These are phyloP conservation scores for Oriolus oriolus DNA, from an alignment of 2,113 vertebrate genomes.

Conservation along the genomic window DNA sequence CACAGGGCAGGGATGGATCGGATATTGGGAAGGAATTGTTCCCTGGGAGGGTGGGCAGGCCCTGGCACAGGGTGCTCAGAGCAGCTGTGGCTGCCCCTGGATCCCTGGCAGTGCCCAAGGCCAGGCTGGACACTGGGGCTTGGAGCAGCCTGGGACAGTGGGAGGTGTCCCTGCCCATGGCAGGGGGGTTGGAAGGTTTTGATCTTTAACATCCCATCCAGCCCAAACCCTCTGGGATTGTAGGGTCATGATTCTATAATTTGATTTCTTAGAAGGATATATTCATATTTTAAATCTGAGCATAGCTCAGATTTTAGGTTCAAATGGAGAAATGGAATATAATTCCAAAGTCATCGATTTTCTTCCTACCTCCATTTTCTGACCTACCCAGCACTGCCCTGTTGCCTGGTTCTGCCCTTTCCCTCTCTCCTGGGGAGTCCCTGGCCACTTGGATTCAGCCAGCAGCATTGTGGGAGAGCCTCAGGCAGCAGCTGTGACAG, in stretches of 20 bases:
- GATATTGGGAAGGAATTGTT: neutral
- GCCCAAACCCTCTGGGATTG: neutral
- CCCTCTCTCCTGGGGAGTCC: neutral
- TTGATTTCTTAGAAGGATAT: neutral
- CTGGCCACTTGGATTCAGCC: neutral
- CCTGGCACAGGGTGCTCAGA: neutral
- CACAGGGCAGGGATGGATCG: neutral
- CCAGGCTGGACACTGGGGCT: accelerated
- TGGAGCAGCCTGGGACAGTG: neutral
- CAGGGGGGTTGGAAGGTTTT: neutral
- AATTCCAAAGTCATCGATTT: accelerated
- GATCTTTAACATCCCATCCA: neutral
- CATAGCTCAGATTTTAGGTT: neutral
- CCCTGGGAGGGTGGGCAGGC: neutral
- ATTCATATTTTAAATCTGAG: neutral
- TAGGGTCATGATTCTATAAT: neutral
- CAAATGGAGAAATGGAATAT: neutral
- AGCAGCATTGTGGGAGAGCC: neutral
- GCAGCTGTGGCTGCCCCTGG: neutral
- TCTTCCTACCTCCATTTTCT: neutral
- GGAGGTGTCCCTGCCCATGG: neutral
- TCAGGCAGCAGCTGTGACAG: neutral
- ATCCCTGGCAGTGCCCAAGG: neutral
- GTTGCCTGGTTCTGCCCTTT: neutral
- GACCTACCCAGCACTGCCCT: too few species aligned